Percentiles rank a stretch among this genome's conserved stretches.
These are phyloP conservation scores for Drosophila subsilvestris DNA, from an alignment of 2,888 invertebrate genomes.

Conservation along the genomic window DNA sequence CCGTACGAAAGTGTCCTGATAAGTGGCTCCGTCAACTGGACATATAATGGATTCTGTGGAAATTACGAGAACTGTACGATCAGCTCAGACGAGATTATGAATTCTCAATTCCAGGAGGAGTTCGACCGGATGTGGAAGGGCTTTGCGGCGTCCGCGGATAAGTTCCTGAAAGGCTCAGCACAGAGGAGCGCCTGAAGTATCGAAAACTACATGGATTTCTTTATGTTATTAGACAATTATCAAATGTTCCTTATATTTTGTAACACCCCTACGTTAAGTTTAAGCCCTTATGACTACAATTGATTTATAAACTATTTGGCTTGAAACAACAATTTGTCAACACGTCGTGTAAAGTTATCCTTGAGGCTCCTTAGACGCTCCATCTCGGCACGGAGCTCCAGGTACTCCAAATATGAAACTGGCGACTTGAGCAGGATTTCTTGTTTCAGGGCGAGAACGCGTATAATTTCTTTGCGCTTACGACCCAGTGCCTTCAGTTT, in stretches of 20 bases:
- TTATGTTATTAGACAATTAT: not conserved
- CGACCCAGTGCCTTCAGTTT: conserved; percentile 52
- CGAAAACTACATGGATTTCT: not conserved
- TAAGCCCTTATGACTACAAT: not conserved
- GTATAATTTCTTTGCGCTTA: conserved; percentile 71
- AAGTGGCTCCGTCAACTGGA: conserved; percentile 82
- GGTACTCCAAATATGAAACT: conserved; percentile 76
- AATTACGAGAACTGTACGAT: conserved; percentile 83
- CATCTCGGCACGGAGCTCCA: conserved; percentile 73
- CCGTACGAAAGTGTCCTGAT: conserved; percentile 50
- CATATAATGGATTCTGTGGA: conserved; percentile 73
- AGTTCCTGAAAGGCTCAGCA: not conserved
- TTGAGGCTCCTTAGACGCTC: conserved; percentile 68
- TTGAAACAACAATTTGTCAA: conserved; percentile 64
- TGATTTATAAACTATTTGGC: conserved; percentile 46
- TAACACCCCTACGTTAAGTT: not conserved
- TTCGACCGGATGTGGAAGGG: conserved; percentile 81
- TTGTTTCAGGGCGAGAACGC: conserved; percentile 73
- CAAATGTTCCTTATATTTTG: not conserved
- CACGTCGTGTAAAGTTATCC: conserved; percentile 58
- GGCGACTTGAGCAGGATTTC: conserved; percentile 65
- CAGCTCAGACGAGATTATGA: conserved; percentile 62
- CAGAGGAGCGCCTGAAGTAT: not conserved
- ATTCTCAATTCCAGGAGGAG: conserved; percentile 70
- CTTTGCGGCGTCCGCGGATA: conserved; percentile 41